Percentiles rank a stretch among this genome's conserved stretches.
Evolutionary conservation across 2,888 invertebrate genomes (phyloP).

Genomic region (Macrosoma leucophasiata): DNA sequence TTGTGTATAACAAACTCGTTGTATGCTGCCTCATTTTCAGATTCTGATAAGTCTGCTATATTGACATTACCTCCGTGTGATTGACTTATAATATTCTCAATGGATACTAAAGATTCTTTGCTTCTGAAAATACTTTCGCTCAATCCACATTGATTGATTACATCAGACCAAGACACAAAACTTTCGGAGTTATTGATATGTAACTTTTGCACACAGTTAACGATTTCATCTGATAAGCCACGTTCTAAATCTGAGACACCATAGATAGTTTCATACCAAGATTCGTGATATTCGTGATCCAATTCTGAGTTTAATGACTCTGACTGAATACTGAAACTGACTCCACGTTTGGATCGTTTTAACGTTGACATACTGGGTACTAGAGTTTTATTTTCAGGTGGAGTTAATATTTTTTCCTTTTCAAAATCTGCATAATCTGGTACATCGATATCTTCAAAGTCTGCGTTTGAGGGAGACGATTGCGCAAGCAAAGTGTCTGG

Average conservation of each 20-base stretch:
- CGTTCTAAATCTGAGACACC: constrained; percentile 45
- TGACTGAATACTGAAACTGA: constrained; percentile 47
- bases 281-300: constrained; percentile 37
- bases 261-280: constrained; percentile 60
- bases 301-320: constrained; percentile 33
- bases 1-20: constrained; percentile 57
- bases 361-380: constrained; percentile 49
- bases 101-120: constrained; percentile 30
- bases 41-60: constrained; percentile 36
- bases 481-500: constrained; percentile 25
- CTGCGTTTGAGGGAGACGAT: too few relatives aligned
- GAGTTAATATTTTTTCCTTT: constrained; percentile 37
- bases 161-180: constrained; percentile 52
- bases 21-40: constrained; percentile 42
- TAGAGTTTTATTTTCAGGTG: constrained; percentile 27
- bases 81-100: constrained; percentile 45
- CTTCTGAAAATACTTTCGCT: constrained; percentile 36
- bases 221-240: constrained; percentile 14
- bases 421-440: constrained; percentile 55
- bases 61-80: constrained; percentile 36
- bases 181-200: constrained; percentile 26
- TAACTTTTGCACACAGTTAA: constrained; percentile 19
- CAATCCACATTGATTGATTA: constrained; percentile 43
- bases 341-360: constrained; percentile 40
- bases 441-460: constrained; percentile 43